These are phyloP conservation scores for rat (Rattus norvegicus) DNA, from an alignment of 2,113 vertebrate species.

Conservation along the genomic window GRCr8 NC_086037.1:50160001-50160500, in stretches of 20 bases:
- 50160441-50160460: not conserved
- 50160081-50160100: constrained; percentile 27
- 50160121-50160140: not conserved
- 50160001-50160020: not conserved
- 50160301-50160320: not conserved
- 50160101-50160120: not conserved
- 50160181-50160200: constrained; percentile 74
- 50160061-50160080: constrained; percentile 16
- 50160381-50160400: not conserved
- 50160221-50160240: constrained; percentile 25
- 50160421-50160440: constrained; percentile 19
- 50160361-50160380: not conserved
- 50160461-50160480: not conserved
- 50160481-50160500: not conserved
- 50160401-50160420: not conserved
- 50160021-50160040: not conserved
- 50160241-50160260: constrained; percentile 55
- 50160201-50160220: constrained; percentile 45
- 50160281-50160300: constrained; percentile 3
- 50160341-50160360: not conserved
- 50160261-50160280: not conserved
- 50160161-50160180: constrained; percentile 35
- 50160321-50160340: not conserved
- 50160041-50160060: constrained; percentile 45
- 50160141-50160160: constrained; percentile 12